Evolutionary conservation across 2,113 vertebrate species (phyloP).

Genomic region (Tiliqua scincoides): DNA sequence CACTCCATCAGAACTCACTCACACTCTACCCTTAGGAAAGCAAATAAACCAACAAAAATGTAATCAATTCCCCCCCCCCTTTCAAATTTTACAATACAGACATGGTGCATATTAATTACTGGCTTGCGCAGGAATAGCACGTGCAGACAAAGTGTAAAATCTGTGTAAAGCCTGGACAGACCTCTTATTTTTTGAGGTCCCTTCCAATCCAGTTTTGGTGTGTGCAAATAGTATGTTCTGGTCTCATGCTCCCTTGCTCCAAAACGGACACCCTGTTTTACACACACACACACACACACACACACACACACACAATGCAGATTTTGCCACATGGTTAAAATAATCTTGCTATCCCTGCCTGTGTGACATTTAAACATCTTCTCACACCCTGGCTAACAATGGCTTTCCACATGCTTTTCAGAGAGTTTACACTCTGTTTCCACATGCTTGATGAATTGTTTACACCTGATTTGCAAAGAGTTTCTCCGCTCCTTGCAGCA

Average conservation of each 20-base stretch:
- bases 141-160: slow-evolving; percentile 36
- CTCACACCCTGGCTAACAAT: background rate
- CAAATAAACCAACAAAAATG: background rate
- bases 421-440: slow-evolving; percentile 23
- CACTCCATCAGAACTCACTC: slow-evolving; percentile 15
- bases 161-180: background rate
- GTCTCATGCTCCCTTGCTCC: background rate
- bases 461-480: slow-evolving; percentile 6
- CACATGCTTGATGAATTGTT: slow-evolving; percentile 7
- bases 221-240: background rate
- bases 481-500: background rate
- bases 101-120: slow-evolving; percentile 8
- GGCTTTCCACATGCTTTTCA: slow-evolving; percentile 18
- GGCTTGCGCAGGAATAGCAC: background rate
- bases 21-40: background rate
- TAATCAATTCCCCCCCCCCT: background rate
- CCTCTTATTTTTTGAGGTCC: too few relatives aligned
- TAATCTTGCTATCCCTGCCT: background rate
- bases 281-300: too few relatives aligned
- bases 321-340: background rate
- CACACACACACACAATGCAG: background rate
- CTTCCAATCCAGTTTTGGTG: background rate
- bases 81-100: slow-evolving; percentile 10
- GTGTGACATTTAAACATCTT: background rate
- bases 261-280: background rate